These are phyloP conservation scores for Cepaea hortensis DNA, from an alignment of 2,888 invertebrate species.

Conservation along the genomic window DNA sequence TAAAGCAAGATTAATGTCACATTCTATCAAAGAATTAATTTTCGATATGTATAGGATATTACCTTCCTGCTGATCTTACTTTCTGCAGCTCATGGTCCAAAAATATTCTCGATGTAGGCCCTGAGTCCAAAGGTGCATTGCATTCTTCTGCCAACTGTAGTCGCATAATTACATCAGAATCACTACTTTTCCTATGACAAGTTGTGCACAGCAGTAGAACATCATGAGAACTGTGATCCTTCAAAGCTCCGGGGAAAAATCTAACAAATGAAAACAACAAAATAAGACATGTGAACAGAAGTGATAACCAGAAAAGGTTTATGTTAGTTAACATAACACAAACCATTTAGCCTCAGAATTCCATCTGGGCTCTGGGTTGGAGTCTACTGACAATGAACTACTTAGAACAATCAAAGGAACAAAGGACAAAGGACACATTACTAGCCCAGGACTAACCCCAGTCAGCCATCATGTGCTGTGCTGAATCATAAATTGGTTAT, in stretches of 20 bases:
- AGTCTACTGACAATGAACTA: too few relatives aligned
- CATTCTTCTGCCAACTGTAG: conserved; percentile 81
- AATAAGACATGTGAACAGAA: not conserved
- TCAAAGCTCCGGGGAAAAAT: conserved; percentile 82
- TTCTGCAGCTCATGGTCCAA: conserved; percentile 68
- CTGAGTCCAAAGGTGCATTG: conserved; percentile 81
- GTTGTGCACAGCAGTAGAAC: conserved; percentile 84
- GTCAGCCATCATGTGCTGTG: too few relatives aligned
- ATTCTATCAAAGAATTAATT: too few relatives aligned
- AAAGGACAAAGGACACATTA: too few relatives aligned
- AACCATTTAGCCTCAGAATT: too few relatives aligned
- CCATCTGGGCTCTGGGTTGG: too few relatives aligned
- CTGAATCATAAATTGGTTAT: too few relatives aligned
- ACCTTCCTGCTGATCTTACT: conserved; percentile 75
- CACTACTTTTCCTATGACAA: conserved; percentile 85
- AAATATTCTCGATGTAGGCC: conserved; percentile 59
- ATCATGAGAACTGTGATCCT: conserved; percentile 88
- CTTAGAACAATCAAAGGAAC: too few relatives aligned
- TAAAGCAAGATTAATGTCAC: too few relatives aligned
- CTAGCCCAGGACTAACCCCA: too few relatives aligned
- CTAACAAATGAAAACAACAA: conserved; percentile 51
- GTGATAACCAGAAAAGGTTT: too few relatives aligned
- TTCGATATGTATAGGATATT: not conserved
- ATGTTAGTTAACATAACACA: too few relatives aligned
- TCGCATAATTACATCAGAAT: conserved; percentile 81